Base-by-base conservation (phyloP, 2,113 vertebrate species). In the Typhlomys cinereus region DNA sequence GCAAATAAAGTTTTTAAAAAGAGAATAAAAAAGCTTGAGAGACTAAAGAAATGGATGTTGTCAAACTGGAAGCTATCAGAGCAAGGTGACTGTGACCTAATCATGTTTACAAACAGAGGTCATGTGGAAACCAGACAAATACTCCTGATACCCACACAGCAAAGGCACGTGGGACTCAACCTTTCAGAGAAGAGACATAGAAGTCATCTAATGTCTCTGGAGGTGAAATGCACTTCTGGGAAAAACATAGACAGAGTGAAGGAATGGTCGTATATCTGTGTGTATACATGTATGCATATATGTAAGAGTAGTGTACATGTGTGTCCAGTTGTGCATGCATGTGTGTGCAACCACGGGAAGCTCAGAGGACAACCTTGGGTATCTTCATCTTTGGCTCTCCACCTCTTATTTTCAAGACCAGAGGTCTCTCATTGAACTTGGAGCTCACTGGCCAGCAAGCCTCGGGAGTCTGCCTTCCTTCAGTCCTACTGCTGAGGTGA, bases 141-240 rank as follows among this genome's bases (percentile, higher is more conserved):
- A 13, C 4, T 5, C 4, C 67, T 44, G 18, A 62, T 31, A 14
- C 48, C 92, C 79, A 59, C 31, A 78, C 50, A 41, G 1, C 11
- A 69, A 89, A 75, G 71, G 23, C 46, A 82, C 11, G 10, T 27
- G 20, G 15, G 14, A 57, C 69, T 95, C 54, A 44, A 48, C 75
- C 90, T 62, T 61, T 74, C 34, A 87, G 50, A 80, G 41, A 14
- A 91, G 1, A 75, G 71, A 61, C 25, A 67, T 7, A 80, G 48
- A 74, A 90, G 57, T 36, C 67, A 84, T 91, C 31, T n/a, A n/a
- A 5, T 39, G 36, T 80, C 23, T 69, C 69, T 62, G 27, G 74
- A 86, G 71, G 39, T 78, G n/a, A 83, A 93, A 59, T 85, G 27
- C 50, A 12, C 87, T 89, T 29, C 59, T 81, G 9, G 88, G 9